Percentiles rank a stretch among this genome's conserved stretches.
These are phyloP conservation scores for Phyllostomus discolor DNA, from an alignment of 2,113 vertebrate species.

Conservation along the genomic window DNA sequence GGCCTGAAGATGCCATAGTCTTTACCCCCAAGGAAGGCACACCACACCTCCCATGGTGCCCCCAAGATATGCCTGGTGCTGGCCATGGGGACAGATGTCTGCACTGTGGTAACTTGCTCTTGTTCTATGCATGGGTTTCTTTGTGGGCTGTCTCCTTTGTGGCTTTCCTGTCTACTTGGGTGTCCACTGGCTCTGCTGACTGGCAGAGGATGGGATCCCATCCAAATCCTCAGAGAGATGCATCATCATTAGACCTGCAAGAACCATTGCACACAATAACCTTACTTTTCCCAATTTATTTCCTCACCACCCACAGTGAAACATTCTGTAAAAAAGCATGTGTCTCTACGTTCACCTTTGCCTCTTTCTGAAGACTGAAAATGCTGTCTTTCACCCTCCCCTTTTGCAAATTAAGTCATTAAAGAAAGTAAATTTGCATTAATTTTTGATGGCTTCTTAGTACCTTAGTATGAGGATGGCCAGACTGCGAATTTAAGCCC, in stretches of 20 bases:
- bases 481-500: neutral
- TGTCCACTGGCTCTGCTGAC: neutral
- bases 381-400: neutral
- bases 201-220: neutral
- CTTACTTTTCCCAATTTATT: neutral
- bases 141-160: neutral
- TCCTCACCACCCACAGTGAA: neutral
- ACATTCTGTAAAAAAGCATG: neutral
- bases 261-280: accelerated
- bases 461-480: neutral
- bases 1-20: neutral
- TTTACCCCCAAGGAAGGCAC: neutral
- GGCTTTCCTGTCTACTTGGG: neutral
- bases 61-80: neutral
- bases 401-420: neutral
- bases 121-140: neutral
- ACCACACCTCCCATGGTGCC: neutral
- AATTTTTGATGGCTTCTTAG: neutral
- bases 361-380: neutral
- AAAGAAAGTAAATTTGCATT: neutral
- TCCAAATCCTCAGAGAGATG: neutral
- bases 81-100: neutral
- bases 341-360: neutral
- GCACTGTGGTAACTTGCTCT: neutral
- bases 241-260: neutral